Percentiles rank a stretch among this genome's conserved stretches.
phyloP scores from a whole-genome alignment of 2,797 vertebrate genomes.

The Pipistrellus kuhlii region DNA sequence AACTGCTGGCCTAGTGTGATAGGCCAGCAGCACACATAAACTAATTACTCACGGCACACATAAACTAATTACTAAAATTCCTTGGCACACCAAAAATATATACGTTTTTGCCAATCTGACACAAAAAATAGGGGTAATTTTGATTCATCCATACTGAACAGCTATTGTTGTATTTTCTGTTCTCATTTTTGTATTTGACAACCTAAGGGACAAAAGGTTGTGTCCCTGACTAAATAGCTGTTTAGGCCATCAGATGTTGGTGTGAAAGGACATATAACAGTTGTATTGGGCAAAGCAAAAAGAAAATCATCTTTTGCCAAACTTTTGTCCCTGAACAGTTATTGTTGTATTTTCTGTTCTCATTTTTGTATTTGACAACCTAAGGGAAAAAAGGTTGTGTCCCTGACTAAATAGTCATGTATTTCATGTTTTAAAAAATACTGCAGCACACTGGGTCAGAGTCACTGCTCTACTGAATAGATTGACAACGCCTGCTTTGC shows the following conservation, averaged over 20 bases:
- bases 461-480: neutral
- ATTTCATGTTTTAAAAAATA: neutral
- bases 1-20: too few relatives aligned
- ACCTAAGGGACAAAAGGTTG: neutral
- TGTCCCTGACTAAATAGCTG: too few relatives aligned
- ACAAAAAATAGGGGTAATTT: neutral
- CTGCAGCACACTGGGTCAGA: neutral
- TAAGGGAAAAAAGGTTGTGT: neutral
- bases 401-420: neutral
- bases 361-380: neutral
- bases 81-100: neutral
- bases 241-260: too few relatives aligned
- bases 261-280: too few relatives aligned
- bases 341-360: neutral
- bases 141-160: neutral
- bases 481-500: neutral
- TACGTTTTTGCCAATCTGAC: neutral
- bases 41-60: neutral
- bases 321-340: too few relatives aligned
- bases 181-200: neutral
- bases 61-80: neutral
- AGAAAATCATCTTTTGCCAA: too few relatives aligned
- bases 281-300: too few relatives aligned
- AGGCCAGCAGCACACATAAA: too few relatives aligned
- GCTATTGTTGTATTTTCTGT: neutral